These are phyloP conservation scores for Andrena dorsata DNA, from an alignment of 2,888 invertebrate genomes.

Conservation along the genomic window DNA sequence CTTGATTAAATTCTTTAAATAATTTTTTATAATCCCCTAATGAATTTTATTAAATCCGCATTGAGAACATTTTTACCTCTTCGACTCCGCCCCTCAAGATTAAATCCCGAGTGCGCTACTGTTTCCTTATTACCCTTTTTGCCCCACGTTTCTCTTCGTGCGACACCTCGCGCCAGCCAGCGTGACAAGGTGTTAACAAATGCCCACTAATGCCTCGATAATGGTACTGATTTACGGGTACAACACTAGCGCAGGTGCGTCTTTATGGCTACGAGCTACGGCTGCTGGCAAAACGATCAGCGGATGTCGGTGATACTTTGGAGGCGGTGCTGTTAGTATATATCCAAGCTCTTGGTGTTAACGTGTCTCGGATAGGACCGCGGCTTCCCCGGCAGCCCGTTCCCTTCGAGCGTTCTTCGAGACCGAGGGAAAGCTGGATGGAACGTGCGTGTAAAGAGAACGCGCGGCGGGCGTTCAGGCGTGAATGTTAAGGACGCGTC, in stretches of 20 bases:
- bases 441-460: constrained; percentile 5
- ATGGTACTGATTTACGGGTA: constrained; percentile 63
- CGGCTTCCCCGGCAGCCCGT: neutral
- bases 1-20: no score
- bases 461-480: neutral
- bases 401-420: neutral
- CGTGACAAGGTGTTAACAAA: constrained; percentile 43
- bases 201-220: constrained; percentile 48
- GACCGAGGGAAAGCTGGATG: neutral
- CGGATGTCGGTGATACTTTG: constrained; percentile 67
- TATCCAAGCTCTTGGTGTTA: constrained; percentile 52
- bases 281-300: constrained; percentile 71
- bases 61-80: no score
- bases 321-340: constrained; percentile 70
- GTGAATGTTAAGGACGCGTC: constrained; percentile 45
- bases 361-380: constrained; percentile 10
- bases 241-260: constrained; percentile 65
- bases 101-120: no score
- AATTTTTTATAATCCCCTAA: no score
- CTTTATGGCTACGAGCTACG: constrained; percentile 69
- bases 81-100: no score
- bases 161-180: constrained; percentile 40
- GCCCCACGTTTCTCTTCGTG: constrained; percentile 28
- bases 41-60: no score
- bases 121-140: neutral